These are phyloP conservation scores for Apodemia duryi DNA, from an alignment of 2,888 invertebrate genomes.

Conservation along the genomic window DNA sequence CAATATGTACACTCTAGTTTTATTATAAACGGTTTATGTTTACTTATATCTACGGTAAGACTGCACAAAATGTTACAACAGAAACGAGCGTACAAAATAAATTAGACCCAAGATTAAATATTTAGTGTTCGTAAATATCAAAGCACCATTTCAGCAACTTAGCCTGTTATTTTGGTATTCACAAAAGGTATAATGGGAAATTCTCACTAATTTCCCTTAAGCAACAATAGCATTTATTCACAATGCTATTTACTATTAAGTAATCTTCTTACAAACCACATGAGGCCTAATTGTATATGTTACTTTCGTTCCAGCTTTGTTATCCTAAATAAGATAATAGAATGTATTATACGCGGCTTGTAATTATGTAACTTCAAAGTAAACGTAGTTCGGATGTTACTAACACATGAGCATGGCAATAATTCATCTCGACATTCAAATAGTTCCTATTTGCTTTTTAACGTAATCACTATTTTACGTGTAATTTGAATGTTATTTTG, in stretches of 20 bases:
- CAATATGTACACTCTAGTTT: not conserved
- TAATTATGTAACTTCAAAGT: constrained; percentile 9
- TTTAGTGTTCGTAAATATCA: constrained; percentile 31
- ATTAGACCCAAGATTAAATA: constrained; percentile 29
- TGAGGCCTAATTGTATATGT: constrained; percentile 27
- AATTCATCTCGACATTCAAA: not conserved
- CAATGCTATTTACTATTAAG: constrained; percentile 27
- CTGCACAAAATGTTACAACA: constrained; percentile 19
- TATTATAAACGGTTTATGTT: not conserved
- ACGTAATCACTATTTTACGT: not conserved
- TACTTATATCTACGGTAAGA: not conserved
- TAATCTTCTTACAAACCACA: constrained; percentile 31
- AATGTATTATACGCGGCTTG: constrained; percentile 10
- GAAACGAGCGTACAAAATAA: constrained; percentile 26
- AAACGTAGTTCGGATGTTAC: not conserved
- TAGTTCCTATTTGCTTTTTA: constrained; percentile 8
- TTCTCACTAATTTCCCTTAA: constrained; percentile 29
- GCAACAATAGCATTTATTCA: constrained; percentile 28
- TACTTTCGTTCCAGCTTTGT: constrained; percentile 20
- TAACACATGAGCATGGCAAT: not conserved
- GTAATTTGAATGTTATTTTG: not conserved
- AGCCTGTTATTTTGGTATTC: constrained; percentile 29
- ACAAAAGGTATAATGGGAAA: constrained; percentile 28
- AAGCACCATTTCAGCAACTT: constrained; percentile 30
- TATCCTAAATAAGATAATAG: constrained; percentile 13